Base-by-base conservation (phyloP, 2,113 vertebrate genomes). In the Alosa alosa region DNA sequence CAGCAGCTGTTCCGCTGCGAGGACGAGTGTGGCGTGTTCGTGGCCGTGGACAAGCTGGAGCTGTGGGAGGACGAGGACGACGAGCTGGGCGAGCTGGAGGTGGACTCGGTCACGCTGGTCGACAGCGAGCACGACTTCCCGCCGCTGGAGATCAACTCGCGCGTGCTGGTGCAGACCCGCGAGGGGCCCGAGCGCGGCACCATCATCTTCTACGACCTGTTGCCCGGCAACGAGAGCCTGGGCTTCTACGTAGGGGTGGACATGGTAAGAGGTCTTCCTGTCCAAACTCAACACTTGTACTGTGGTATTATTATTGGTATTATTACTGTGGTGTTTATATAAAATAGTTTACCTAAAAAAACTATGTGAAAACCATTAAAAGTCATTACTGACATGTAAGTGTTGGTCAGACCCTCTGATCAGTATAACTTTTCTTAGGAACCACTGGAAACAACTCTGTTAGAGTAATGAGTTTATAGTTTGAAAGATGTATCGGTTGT, bases 181-280 rank as follows among this genome's bases (percentile, higher is more conserved):
- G 96, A 98, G 50, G 96, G 96, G 83, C 94, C 97, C 20, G 97
- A 99, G 93, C 96, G 96, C 88, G 98, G 98, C 90, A 99, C 98
- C 83, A 97, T 99, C 86, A 99, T 99, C 93, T 99, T 98, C 95
- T 99, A 97, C 94, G 98, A 97, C 93, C 95, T 98, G 92, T 94
- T 99, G 91, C 97, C 97, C 60, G 97, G 97, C 89, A 99, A 98
- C 90, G 97, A 99, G 92, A 97, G 95, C 92, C 95, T 98, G 92
- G 98, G 98, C 84, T 99, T 97, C 94, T 99, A 99, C 93, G 97
- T 99, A 88, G 98, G 98, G 87, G 98, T 99, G 90, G 97, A 99
- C 94, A 99, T 99, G 98, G 98, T 99, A 95, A 97, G 96, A 36
- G 22, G 15, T 20, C 13, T 15, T 55, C 52, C 15, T 55, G 17